phyloP scores from a whole-genome alignment of 1,140 invertebrate genomes.

The Drosophila nigromelanica region DNA sequence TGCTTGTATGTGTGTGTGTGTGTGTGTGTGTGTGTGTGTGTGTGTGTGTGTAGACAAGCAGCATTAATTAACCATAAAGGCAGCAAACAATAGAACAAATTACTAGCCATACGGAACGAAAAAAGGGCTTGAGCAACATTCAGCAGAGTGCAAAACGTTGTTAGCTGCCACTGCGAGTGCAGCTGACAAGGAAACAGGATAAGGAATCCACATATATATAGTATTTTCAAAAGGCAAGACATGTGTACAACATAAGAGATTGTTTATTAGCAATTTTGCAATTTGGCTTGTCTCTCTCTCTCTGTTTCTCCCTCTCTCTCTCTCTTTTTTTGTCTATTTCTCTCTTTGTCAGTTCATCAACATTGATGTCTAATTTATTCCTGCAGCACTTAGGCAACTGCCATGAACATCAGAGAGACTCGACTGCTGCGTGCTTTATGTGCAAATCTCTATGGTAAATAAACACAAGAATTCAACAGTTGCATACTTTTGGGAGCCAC shows the following conservation, averaged over 20 bases:
- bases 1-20: too few species aligned
- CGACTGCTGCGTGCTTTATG: neutral
- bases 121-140: neutral
- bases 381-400: slow-evolving; percentile 21
- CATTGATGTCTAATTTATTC: neutral
- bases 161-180: slow-evolving; percentile 14
- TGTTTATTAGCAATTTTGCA: slow-evolving; percentile 34
- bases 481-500: slow-evolving; percentile 6
- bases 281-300: neutral
- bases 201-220: slow-evolving; percentile 3
- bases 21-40: slow-evolving; percentile 4
- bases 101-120: slow-evolving; percentile 3
- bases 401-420: neutral
- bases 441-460: slow-evolving; percentile 4
- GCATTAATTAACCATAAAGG: slow-evolving; percentile 44
- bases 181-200: slow-evolving; percentile 10
- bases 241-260: slow-evolving; percentile 25
- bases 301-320: neutral
- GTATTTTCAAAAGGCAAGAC: slow-evolving; percentile 9
- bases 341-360: neutral
- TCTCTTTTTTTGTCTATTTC: neutral
- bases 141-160: slow-evolving; percentile 34
- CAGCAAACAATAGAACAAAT: slow-evolving; percentile 38
- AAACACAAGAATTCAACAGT: slow-evolving; percentile 6
- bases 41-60: slow-evolving; percentile 17